Conservation (phyloP, 2,888 invertebrate species). For the Pristionchus arcanus region DNA sequence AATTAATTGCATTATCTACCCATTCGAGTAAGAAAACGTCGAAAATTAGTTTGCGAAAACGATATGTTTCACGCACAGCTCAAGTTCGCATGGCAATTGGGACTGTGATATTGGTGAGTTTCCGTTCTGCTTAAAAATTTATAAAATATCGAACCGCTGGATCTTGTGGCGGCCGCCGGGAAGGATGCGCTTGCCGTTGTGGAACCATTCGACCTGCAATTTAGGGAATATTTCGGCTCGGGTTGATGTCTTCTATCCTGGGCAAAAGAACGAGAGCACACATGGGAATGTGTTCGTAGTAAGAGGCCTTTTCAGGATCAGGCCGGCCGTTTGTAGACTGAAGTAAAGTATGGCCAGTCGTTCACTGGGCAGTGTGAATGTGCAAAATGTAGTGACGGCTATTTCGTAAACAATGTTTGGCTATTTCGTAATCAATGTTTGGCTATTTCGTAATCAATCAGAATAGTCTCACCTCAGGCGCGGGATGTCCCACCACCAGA, state of each 20-base stretch:
- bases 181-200: conserved; percentile 80
- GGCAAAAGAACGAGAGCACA: too few species aligned
- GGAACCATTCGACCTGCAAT: conserved; percentile 76
- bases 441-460: conserved; percentile 38
- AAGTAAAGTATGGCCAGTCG: too few species aligned
- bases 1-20: too few species aligned
- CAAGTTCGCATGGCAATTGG: neutral
- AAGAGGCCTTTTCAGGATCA: too few species aligned
- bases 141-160: conserved; percentile 68
- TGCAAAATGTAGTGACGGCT: neutral
- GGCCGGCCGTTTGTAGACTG: too few species aligned
- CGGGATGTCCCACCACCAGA: conserved; percentile 77
- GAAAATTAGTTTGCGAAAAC: neutral
- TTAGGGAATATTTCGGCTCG: neutral
- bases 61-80: neutral
- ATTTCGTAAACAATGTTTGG: too few species aligned
- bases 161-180: conserved; percentile 80
- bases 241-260: conserved; percentile 46
- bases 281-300: too few species aligned
- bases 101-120: too few species aligned
- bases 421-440: too few species aligned
- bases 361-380: too few species aligned
- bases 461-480: conserved; percentile 76
- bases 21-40: too few species aligned
- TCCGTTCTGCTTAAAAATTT: too few species aligned